These are phyloP conservation scores for Patella vulgata DNA, from an alignment of 1,140 invertebrate species.

Conservation along the genomic window DNA sequence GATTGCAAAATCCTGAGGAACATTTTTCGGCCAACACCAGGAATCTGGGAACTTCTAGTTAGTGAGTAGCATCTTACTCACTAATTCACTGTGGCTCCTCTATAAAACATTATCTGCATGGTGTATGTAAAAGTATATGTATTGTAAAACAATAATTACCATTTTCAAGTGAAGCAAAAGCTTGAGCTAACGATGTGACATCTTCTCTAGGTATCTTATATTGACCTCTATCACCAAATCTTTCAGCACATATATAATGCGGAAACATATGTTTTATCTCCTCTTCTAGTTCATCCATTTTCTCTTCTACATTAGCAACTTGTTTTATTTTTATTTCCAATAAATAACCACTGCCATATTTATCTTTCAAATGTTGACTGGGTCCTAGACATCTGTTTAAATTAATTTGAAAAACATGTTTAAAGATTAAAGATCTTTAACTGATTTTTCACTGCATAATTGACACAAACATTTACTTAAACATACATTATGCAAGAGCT, in stretches of 20 bases:
- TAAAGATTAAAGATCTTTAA: not conserved
- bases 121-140: too few species aligned
- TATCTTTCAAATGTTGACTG: slow-evolving; percentile 67
- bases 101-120: too few species aligned
- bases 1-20: too few species aligned
- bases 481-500: too few species aligned
- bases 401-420: slow-evolving; percentile 3
- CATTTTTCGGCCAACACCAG: too few species aligned
- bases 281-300: slow-evolving; percentile 57
- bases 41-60: too few species aligned
- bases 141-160: slow-evolving; percentile 71
- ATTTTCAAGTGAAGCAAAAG: slow-evolving; percentile 82
- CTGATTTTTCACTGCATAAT: not conserved
- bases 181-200: slow-evolving; percentile 79
- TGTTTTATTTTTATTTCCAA: slow-evolving; percentile 75
- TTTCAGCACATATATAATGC: slow-evolving; percentile 73
- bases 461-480: not conserved
- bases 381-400: slow-evolving; percentile 63
- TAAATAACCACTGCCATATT: slow-evolving; percentile 61
- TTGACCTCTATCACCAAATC: slow-evolving; percentile 81
- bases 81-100: too few species aligned
- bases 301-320: slow-evolving; percentile 44
- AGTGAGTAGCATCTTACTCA: too few species aligned
- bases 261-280: slow-evolving; percentile 77
- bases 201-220: slow-evolving; percentile 82